phyloP scores from a whole-genome alignment of 2,113 vertebrate genomes.

The Oxygymnocypris stewartii region DNA sequence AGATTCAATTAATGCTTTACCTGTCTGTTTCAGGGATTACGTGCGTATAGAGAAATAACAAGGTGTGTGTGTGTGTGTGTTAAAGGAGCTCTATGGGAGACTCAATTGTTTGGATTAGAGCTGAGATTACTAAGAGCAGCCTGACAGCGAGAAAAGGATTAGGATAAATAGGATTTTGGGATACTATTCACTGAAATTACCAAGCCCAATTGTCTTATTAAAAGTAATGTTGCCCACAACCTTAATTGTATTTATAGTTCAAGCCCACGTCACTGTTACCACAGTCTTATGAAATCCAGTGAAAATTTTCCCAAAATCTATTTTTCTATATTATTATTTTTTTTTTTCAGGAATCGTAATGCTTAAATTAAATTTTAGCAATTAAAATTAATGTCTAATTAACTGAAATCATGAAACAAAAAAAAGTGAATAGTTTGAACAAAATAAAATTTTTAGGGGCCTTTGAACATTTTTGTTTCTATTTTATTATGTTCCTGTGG shows the following conservation, averaged over 20 bases:
- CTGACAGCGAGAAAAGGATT: not conserved
- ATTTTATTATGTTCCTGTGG: no score
- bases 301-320: no score
- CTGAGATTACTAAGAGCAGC: not conserved
- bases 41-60: constrained; percentile 5
- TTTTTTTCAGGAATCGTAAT: no score
- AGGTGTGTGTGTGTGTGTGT: not conserved
- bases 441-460: not conserved
- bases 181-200: not conserved
- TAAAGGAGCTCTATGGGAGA: not conserved
- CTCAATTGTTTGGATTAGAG: not conserved
- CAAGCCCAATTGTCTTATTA: not conserved
- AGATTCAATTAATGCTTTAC: constrained; percentile 5
- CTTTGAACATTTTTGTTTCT: not conserved
- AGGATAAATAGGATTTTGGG: not conserved
- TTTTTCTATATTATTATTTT: no score
- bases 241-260: not conserved
- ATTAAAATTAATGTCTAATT: no score
- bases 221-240: not conserved
- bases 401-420: not conserved
- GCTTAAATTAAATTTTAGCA: no score
- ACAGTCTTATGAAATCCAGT: not conserved
- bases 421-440: no score
- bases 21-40: not conserved
- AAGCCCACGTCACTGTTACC: not conserved